Base-by-base conservation (phyloP, 2,888 invertebrate species). In the Dasypogon diadema region DNA sequence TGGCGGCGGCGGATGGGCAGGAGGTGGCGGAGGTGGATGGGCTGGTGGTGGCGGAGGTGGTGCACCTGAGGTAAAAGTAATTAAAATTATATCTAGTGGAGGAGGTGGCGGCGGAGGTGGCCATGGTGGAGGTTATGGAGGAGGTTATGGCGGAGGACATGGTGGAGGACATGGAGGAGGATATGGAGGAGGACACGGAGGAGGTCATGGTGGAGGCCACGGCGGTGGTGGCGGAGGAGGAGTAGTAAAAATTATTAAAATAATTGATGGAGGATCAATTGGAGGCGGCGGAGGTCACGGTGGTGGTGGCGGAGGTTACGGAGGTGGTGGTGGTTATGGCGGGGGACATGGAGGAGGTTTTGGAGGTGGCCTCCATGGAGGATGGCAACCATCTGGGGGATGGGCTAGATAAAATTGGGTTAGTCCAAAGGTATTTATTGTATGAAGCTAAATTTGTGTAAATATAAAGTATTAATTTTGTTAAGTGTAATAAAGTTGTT, bases 321-420 rank as follows among this genome's bases (percentile, higher is more conserved):
- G 72, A 1, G 55, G 56, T 1, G 72, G 72, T 4, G 55, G 55
- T 3, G 37, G 55, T 1, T 16, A 34, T 16, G 55, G 55, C 1
- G 70, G 70, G 1, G 70, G 70, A 0, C 18, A 54, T 12, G 70
- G 30, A 2, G 26, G 26, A 4, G 58, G 70, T n/a, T 21, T 22
- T 24, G 55, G 55, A 3, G 72, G 72, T 3, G 56, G 72, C 6
- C 56, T 55, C 12, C 24, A 37, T 21, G 72, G 72, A 6, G 72
- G 72, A 37, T 73, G 72, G 72, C 34, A 73, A 21, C 72, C 72
- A 56, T 12, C 72, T 8, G 72, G 72, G 42, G 72, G 72, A 2
- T 73, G 72, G 72, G 72, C 72, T 26, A 30, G 18, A 26, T 60
- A 18, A 14, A 18, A 34, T 4, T 2, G 34, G 4, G 5, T 2